phyloP scores from a whole-genome alignment of 92 coral and sea anemone species.

The Siderastrea siderea region DNA sequence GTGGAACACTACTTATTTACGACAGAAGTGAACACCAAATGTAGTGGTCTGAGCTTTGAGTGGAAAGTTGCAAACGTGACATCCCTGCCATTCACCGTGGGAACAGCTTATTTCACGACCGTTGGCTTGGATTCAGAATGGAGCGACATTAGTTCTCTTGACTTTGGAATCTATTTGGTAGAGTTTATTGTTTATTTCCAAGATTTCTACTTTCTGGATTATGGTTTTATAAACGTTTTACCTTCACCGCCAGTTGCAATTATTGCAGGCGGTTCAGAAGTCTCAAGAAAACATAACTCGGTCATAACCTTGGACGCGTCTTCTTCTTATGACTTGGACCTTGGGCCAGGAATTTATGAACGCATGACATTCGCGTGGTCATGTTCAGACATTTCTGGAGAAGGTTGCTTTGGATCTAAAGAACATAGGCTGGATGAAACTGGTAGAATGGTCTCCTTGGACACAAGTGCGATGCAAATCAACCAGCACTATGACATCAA shows the following conservation, averaged over 20 bases:
- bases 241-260: slow-evolving; percentile 41
- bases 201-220: slow-evolving; percentile 24
- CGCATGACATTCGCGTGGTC: slow-evolving; percentile 25
- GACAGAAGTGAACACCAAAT: background rate
- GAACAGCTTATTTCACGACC: background rate
- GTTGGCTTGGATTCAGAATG: slow-evolving; percentile 16
- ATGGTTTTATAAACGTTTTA: slow-evolving; percentile 5
- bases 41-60: slow-evolving; percentile 13
- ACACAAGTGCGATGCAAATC: slow-evolving; percentile 10
- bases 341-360: slow-evolving; percentile 19
- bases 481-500: slow-evolving; percentile 3
- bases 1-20: background rate
- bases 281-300: slow-evolving; percentile 3
- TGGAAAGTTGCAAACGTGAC: slow-evolving; percentile 38
- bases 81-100: slow-evolving; percentile 9
- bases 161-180: slow-evolving; percentile 23
- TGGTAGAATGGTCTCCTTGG: background rate
- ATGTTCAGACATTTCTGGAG: slow-evolving; percentile 4
- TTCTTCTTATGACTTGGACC: slow-evolving; percentile 20
- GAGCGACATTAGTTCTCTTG: slow-evolving; percentile 5
- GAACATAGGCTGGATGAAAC: background rate
- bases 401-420: slow-evolving; percentile 9
- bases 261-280: slow-evolving; percentile 35
- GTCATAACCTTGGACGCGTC: slow-evolving; percentile 27
- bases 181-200: slow-evolving; percentile 15